Conservation (phyloP, 2,797 vertebrate species). For the Antennarius maculatus region DNA sequence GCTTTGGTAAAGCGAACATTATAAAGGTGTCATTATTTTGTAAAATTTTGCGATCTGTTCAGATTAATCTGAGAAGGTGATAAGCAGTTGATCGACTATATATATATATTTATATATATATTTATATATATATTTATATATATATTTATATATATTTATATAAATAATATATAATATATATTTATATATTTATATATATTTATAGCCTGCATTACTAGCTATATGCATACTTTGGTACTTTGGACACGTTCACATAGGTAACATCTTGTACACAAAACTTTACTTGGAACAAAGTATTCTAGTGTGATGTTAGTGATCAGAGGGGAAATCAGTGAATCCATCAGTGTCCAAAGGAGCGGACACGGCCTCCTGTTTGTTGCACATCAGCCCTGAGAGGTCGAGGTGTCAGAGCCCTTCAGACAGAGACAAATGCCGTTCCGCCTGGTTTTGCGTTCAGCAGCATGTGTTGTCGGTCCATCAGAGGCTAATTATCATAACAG, state of each 20-base stretch:
- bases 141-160: no score
- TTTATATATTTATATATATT: no score
- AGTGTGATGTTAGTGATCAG: background rate
- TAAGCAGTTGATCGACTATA: no score
- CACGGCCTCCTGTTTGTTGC: constrained; percentile 60
- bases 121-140: no score
- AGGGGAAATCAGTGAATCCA: background rate
- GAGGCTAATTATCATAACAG: constrained; percentile 94
- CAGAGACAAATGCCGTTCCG: constrained; percentile 69
- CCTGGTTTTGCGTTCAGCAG: constrained; percentile 84
- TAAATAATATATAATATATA: no score
- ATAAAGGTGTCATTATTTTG: background rate
- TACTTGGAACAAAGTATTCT: background rate
- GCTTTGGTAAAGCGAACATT: background rate
- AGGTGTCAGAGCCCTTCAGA: constrained; percentile 64
- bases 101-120: no score
- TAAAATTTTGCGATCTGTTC: background rate
- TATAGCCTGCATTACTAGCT: no score
- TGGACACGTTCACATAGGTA: background rate
- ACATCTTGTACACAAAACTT: background rate
- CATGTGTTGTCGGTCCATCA: constrained; percentile 94
- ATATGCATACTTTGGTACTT: no score
- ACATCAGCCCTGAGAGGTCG: constrained; percentile 78
- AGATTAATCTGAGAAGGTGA: no score
- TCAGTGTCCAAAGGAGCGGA: constrained; percentile 33